Evolutionary conservation across 2,888 invertebrate genomes (phyloP).

Genomic region (Tigriopus californicus): DNA sequence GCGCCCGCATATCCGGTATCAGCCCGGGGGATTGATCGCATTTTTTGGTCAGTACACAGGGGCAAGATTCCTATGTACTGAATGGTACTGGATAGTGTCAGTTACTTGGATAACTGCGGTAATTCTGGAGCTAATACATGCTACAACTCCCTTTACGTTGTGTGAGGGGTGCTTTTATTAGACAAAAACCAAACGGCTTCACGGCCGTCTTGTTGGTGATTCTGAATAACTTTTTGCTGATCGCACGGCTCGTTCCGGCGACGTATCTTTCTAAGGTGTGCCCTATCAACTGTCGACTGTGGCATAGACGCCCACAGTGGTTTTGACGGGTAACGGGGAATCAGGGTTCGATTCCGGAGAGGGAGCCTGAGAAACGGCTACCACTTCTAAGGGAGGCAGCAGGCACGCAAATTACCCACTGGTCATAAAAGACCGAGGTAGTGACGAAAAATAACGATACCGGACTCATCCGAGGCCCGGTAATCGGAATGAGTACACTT

Average conservation of each 20-base stretch:
- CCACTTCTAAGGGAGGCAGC: conserved; percentile 49
- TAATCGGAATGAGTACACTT: conserved; percentile 38
- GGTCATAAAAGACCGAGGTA: conserved; percentile 34
- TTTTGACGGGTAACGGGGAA: conserved; percentile 11
- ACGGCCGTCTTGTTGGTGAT: not conserved
- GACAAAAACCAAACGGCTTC: not conserved
- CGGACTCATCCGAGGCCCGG: conserved; percentile 37
- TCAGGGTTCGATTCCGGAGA: conserved; percentile 39
- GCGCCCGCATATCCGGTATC: too few relatives aligned
- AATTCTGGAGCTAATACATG: conserved; percentile 8
- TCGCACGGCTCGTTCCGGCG: not conserved
- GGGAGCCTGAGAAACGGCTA: conserved; percentile 33
- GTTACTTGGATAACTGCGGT: conserved; percentile 10
- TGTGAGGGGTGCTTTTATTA: not conserved
- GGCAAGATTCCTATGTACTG: too few relatives aligned
- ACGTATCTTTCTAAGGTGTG: not conserved
- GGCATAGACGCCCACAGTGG: conserved; percentile 11
- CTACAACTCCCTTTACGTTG: not conserved
- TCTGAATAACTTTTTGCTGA: not conserved
- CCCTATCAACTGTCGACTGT: conserved; percentile 10
- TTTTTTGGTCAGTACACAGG: too few relatives aligned
- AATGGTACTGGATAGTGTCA: too few relatives aligned
- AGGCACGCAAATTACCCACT: conserved; percentile 36
- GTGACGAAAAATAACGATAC: conserved; percentile 47
- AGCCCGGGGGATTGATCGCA: too few relatives aligned